phyloP scores from a whole-genome alignment of 92 coral and sea anemone species.

The Palythoa heliodiscus region DNA sequence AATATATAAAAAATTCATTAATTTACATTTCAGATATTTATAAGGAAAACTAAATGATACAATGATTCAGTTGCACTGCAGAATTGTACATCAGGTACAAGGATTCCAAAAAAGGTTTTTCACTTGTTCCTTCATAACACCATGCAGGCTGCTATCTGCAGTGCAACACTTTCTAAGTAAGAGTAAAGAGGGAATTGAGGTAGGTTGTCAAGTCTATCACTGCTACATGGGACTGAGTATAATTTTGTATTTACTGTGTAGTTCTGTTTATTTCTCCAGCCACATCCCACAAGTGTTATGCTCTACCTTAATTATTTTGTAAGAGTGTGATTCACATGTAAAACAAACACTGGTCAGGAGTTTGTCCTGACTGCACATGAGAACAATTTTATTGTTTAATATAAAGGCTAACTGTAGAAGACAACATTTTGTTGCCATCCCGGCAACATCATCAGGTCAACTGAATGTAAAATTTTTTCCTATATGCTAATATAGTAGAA shows the following conservation, averaged over 20 bases:
- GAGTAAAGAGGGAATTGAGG: background rate
- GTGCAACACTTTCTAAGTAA: background rate
- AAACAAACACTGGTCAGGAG: background rate
- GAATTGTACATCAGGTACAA: slow-evolving; percentile 25
- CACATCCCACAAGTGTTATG: too few relatives aligned
- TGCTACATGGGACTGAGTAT: background rate
- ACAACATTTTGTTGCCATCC: too few relatives aligned
- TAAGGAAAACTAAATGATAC: background rate
- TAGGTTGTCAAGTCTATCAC: background rate
- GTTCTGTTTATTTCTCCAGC: too few relatives aligned
- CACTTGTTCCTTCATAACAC: slow-evolving; percentile 38
- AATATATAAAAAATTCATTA: too few relatives aligned
- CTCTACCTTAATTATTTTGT: background rate
- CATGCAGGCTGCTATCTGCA: slow-evolving; percentile 21
- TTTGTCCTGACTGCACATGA: background rate
- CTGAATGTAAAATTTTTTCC: too few relatives aligned
- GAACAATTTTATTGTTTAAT: background rate
- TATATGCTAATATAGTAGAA: too few relatives aligned
- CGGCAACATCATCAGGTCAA: too few relatives aligned
- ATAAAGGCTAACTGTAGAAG: too few relatives aligned
- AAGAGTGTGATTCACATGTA: background rate
- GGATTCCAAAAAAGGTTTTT: slow-evolving; percentile 21
- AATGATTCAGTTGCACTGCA: background rate
- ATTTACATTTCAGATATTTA: background rate
- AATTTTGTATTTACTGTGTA: background rate